Percentiles rank a stretch among this genome's conserved stretches.
These are phyloP conservation scores for Natrix natrix DNA, from an alignment of 2,797 vertebrate genomes.

Conservation along the genomic window DNA sequence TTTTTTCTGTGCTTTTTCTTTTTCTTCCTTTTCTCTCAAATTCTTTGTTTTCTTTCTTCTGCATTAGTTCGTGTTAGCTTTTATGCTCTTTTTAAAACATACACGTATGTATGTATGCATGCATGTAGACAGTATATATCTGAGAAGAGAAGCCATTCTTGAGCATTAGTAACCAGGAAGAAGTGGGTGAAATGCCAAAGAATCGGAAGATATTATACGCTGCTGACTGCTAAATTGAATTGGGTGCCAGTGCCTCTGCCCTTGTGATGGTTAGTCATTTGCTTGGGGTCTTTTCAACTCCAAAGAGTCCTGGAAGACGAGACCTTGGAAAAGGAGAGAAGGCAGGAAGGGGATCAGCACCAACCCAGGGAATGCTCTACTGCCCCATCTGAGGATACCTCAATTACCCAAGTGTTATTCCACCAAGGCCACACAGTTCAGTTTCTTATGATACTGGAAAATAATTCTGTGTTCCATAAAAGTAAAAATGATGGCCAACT, in stretches of 20 bases:
- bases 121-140: not conserved
- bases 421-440: not conserved
- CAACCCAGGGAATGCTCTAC: not conserved
- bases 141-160: not conserved
- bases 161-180: slow-evolving; percentile 1
- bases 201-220: not conserved
- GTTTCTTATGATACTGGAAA: not conserved
- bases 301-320: not conserved
- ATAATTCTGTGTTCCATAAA: not conserved
- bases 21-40: not conserved
- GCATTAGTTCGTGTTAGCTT: not conserved
- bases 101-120: not conserved
- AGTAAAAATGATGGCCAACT: not conserved
- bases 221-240: slow-evolving; percentile 16
- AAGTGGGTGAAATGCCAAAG: not conserved
- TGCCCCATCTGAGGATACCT: not conserved
- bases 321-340: not conserved
- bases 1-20: not conserved
- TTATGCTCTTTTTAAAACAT: not conserved
- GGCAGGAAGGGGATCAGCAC: not conserved
- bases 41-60: not conserved
- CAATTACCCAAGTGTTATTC: not conserved
- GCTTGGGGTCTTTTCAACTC: not conserved
- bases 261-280: slow-evolving; percentile 17
- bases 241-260: not conserved